Percentiles rank a stretch among this genome's conserved stretches.
phyloP scores from a whole-genome alignment of 2,113 vertebrate species.

The Chloebia gouldiae region DNA sequence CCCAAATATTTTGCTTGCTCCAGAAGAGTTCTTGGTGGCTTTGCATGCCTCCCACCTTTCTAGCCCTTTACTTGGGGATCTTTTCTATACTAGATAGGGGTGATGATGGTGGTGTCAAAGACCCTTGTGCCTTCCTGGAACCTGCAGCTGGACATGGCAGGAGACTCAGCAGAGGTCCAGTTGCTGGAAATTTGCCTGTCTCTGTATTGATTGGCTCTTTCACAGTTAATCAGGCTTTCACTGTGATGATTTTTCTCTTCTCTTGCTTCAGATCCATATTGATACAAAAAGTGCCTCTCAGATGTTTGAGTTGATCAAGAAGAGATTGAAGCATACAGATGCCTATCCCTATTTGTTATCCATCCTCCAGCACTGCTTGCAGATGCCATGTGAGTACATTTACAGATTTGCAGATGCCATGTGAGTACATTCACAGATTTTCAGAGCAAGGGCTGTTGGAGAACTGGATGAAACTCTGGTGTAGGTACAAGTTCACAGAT shows the following conservation, averaged over 20 bases:
- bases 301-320: slow-evolving; percentile 97
- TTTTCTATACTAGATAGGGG: background rate
- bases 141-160: background rate
- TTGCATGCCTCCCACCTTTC: background rate
- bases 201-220: background rate
- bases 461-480: background rate
- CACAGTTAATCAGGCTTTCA: background rate
- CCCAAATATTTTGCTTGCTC: background rate
- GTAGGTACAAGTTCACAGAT: background rate
- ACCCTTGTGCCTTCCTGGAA: background rate
- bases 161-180: background rate
- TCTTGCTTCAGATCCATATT: slow-evolving; percentile 81
- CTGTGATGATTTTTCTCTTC: background rate
- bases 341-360: slow-evolving; percentile 95
- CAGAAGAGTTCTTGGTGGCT: background rate
- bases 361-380: slow-evolving; percentile 93
- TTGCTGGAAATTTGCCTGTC: background rate
- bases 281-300: slow-evolving; percentile 95
- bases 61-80: background rate
- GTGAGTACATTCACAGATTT: too few species aligned
- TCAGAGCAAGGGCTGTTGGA: background rate
- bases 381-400: slow-evolving; percentile 91
- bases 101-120: background rate
- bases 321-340: slow-evolving; percentile 91
- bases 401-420: background rate